Evolutionary conservation across 2,797 vertebrate genomes (phyloP), one percentile per base, ranked within the genome.

Genomic region (Malacoraja senta): DNA sequence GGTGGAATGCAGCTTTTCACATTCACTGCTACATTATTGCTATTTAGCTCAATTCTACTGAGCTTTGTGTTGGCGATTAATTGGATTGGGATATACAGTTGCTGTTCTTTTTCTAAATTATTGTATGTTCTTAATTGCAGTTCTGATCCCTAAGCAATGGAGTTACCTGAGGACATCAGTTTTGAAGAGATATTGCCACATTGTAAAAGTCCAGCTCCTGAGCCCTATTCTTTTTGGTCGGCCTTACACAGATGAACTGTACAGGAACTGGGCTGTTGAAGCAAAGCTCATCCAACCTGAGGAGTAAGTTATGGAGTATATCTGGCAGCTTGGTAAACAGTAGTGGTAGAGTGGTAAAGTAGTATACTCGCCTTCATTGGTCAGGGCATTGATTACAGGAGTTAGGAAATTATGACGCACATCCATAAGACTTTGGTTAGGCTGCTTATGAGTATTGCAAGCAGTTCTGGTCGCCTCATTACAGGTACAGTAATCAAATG

Each of bases 121-220:
- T 35, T 72, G 10, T 12, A 53, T 92, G 72, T 92, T 58, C 29
- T 92, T 76, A 15, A 29, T 92, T 92, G 4, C 26, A 92, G 90
- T 92, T 38, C 44, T 92, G 90, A 92, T 92, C 44, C 90, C 71
- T 0, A 92, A 76, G 38, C 72, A 71, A 29, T 92, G 90, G 90
- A 74, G 90, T 92, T 92, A 92, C 13, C 90, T 92, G 38, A 92
- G 90, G 90, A 92, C 68, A 21, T 92, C 90, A 7, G 90, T 92
- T 24, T 58, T 92, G 90, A 92, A 92, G 90, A 53, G 90, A 32
- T 76, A 92, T 29, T 92, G 90, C 38, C 90, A 92, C 72, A 58
- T 76, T n/a, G 71, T 92, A 10, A 92, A 92, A 63, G 90, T 92
- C 35, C 90, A 92, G 35, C 90, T 92, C 38, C 72, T 92, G 71